Conservation (phyloP, 2,888 invertebrate genomes). For the Anthophora plumipes region DNA sequence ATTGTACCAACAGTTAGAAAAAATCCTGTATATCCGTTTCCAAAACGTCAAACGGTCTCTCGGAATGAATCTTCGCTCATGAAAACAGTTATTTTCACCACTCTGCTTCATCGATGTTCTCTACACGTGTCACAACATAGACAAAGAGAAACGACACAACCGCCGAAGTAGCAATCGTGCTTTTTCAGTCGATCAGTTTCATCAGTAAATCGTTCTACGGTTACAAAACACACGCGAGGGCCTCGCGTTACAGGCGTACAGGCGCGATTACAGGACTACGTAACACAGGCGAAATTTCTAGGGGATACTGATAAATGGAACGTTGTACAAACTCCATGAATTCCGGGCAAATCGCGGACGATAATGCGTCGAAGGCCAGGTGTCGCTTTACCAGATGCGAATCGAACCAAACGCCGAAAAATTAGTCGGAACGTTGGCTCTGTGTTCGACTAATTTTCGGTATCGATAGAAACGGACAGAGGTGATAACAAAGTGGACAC, state of each 20-base stretch:
- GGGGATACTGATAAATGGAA: slow-evolving; percentile 51
- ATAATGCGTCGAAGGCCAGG: slow-evolving; percentile 29
- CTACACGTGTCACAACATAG: not conserved
- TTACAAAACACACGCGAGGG: slow-evolving; percentile 33
- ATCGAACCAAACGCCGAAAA: slow-evolving; percentile 8
- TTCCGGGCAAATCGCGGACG: slow-evolving; percentile 29
- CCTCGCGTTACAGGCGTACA: slow-evolving; percentile 39
- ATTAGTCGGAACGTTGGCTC: not conserved
- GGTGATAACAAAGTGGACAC: slow-evolving; percentile 21
- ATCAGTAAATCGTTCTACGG: slow-evolving; percentile 28
- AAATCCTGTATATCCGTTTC: no score
- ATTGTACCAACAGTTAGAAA: no score
- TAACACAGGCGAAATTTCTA: no score
- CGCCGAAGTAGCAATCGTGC: not conserved
- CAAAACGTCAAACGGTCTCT: no score
- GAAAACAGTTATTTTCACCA: no score
- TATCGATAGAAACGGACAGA: slow-evolving; percentile 8
- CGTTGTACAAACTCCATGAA: slow-evolving; percentile 37
- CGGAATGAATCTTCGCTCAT: no score
- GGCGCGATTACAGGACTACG: slow-evolving; percentile 41
- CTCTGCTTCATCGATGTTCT: not conserved
- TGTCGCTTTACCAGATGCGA: slow-evolving; percentile 36
- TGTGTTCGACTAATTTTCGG: not conserved
- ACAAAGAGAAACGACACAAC: not conserved
- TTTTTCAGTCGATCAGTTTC: slow-evolving; percentile 27